Conservation (phyloP, 2,113 vertebrate genomes). For the Okapia johnstoni region DNA sequence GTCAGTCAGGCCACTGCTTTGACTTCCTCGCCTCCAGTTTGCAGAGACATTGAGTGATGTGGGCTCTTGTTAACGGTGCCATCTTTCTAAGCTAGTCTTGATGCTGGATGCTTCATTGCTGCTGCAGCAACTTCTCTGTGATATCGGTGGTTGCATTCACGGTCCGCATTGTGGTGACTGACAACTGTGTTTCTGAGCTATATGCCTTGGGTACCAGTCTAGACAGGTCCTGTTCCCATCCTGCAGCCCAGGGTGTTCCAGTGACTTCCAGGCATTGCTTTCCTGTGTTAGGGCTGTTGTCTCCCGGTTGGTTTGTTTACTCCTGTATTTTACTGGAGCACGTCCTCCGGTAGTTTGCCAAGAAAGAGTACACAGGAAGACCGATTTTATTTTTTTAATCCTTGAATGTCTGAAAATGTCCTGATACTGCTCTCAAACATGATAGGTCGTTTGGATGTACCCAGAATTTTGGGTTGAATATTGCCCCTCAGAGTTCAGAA, state of each 20-base stretch:
- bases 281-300: background rate
- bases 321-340: background rate
- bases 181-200: background rate
- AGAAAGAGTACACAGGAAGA: background rate
- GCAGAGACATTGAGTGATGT: background rate
- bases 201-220: accelerated
- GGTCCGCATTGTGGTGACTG: accelerated
- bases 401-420: background rate
- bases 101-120: accelerated
- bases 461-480: background rate
- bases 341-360: background rate
- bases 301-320: background rate
- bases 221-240: background rate
- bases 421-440: background rate
- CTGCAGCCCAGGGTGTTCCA: background rate
- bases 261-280: background rate
- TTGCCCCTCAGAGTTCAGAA: background rate
- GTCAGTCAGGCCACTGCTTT: background rate
- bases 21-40: background rate
- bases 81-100: background rate
- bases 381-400: background rate
- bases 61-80: no score
- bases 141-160: no score
- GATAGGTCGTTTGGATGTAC: background rate
- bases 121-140: background rate